Evolutionary conservation across 2,797 vertebrate species (phyloP), one percentile per base, ranked within the genome.

Genomic region (Lophotriccus pileatus): DNA sequence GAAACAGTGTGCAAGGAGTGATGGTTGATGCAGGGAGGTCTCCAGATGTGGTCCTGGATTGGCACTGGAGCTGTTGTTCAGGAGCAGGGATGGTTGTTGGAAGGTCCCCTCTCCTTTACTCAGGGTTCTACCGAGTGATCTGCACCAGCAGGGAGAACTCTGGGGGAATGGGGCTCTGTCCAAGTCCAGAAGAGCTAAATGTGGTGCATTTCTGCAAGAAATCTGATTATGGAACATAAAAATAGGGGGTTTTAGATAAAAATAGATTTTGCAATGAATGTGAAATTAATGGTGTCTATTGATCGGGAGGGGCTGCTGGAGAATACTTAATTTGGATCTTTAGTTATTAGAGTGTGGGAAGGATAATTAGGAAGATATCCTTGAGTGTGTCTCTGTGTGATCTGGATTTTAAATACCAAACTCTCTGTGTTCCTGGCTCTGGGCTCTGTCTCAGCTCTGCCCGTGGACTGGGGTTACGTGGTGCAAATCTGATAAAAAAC

Each of bases 221-320:
- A 85, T 43, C 13, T 58, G n/a, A 70, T 80, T 52, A 60, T 3
- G 10, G 25, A 59, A 43, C 44, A 27, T 52, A 46, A 85, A 81
- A 85, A 39, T 17, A 28, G 52, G 15, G 25, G 4, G 3, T 2
- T 7, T 32, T 28, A 60, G 80, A 28, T 90, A 84, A 73, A 84
- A 84, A 90, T 78, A 78, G 83, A 75, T 95, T 93, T 91, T 92
- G 75, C 72, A 91, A 16, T 92, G 75, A 84, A 56, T 44, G 60
- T 79, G 72, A 74, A 58, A 37, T 76, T 44, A 76, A 70, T 68
- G n/a, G 28, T 59, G 47, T 53, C 24, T 75, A 27, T 82, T 91
- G 89, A 70, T 93, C 2, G 11, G 36, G 36, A 50, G 8, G 34
- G 55, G 28, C 34, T 73, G 58, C 47, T 87, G 86, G 72, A 77